A percentile compares a stretch with the other conserved stretches of the same genome.
These are phyloP conservation scores for Clarias platycephalus DNA, from an alignment of 2,797 vertebrate species.

Conservation along the genomic window DNA sequence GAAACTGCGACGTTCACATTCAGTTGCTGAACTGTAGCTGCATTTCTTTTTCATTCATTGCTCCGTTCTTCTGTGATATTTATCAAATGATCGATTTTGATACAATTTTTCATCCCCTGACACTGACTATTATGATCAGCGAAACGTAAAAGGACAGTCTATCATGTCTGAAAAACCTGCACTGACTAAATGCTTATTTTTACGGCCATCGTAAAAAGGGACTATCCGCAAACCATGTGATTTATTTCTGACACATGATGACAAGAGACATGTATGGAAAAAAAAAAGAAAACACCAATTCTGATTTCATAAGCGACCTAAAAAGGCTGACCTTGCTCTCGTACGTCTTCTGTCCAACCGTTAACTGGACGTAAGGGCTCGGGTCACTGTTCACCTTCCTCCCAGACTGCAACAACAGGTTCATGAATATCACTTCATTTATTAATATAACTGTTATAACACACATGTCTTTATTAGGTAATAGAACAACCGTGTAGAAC, in stretches of 20 bases:
- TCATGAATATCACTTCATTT: neutral
- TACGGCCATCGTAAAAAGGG: neutral
- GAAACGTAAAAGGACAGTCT: neutral
- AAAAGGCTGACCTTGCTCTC: slow-evolving; percentile 87
- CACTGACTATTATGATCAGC: too few relatives aligned
- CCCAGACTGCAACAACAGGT: slow-evolving; percentile 76
- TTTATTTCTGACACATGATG: neutral
- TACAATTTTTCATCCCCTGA: neutral
- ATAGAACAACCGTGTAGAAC: neutral
- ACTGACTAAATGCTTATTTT: neutral
- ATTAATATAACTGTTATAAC: neutral
- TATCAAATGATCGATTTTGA: neutral
- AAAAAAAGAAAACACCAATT: neutral
- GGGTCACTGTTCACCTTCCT: slow-evolving; percentile 93
- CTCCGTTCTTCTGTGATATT: neutral
- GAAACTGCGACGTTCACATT: neutral
- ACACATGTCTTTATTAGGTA: too few relatives aligned
- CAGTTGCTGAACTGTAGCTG: too few relatives aligned
- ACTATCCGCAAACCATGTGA: neutral
- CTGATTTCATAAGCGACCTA: neutral
- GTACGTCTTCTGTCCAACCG: slow-evolving; percentile 84
- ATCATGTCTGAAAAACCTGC: neutral
- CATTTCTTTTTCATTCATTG: neutral
- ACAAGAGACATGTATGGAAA: neutral
- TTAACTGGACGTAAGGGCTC: slow-evolving; percentile 87